Conservation (phyloP, 2,113 vertebrate species). For the Andinoacara biseriatus region DNA sequence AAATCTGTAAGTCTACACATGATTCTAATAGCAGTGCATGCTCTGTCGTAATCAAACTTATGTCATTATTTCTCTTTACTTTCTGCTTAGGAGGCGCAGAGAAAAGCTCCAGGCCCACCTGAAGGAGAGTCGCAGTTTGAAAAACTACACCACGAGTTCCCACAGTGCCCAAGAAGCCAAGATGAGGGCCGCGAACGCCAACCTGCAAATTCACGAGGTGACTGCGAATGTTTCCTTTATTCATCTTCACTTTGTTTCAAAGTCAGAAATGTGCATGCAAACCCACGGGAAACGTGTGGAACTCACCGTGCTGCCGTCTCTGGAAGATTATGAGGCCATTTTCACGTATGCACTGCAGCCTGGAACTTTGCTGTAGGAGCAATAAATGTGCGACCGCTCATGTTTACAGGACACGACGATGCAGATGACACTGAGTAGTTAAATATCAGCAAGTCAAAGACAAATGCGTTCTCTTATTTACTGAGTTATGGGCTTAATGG, state of each 20-base stretch:
- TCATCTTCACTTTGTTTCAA: not conserved
- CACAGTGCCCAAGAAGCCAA: conserved; percentile 81
- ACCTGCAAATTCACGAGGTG: conserved; percentile 90
- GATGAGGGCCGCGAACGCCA: conserved; percentile 79
- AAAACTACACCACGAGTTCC: conserved; percentile 88
- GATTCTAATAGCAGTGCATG: not conserved
- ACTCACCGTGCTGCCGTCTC: no score
- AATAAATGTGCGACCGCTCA: no score
- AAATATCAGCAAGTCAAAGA: accelerated
- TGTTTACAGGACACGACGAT: not conserved
- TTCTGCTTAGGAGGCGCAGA: conserved; percentile 85
- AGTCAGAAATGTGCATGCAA: not conserved
- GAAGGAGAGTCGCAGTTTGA: conserved; percentile 90
- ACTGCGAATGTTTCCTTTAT: conserved; percentile 46
- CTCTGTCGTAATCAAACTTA: not conserved
- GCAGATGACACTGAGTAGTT: not conserved
- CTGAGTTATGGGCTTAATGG: not conserved
- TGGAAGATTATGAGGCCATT: not conserved
- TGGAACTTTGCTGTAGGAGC: not conserved
- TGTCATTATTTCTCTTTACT: not conserved
- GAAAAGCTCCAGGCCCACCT: conserved; percentile 95
- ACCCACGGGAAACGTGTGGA: accelerated
- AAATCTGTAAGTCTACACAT: not conserved
- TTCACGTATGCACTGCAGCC: not conserved
- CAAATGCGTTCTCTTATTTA: accelerated